phyloP scores from a whole-genome alignment of 2,888 invertebrate genomes.

The Watsonalla binaria region DNA sequence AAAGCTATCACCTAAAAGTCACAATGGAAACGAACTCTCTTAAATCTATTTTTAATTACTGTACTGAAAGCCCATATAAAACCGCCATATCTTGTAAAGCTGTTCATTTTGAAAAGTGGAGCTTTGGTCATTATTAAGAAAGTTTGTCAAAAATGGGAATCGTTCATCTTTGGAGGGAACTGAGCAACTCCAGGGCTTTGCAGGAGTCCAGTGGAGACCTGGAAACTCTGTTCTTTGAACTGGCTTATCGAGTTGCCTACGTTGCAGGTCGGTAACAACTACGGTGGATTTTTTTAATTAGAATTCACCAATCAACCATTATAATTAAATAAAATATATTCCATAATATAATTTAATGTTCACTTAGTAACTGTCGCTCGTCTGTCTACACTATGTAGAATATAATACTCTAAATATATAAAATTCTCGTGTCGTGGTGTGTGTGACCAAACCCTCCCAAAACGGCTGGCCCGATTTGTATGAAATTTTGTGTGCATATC shows the following conservation, averaged over 20 bases:
- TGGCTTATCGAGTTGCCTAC: conserved; percentile 52
- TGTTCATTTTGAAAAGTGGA: conserved; percentile 7
- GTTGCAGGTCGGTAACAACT: conserved; percentile 37
- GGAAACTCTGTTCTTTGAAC: conserved; percentile 54
- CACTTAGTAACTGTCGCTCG: too few species aligned
- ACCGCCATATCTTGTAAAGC: background rate
- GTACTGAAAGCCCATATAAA: background rate
- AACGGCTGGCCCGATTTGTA: too few species aligned
- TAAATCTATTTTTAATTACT: background rate
- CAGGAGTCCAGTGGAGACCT: conserved; percentile 39
- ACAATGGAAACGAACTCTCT: background rate
- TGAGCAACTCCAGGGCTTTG: conserved; percentile 48
- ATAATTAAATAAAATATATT: too few species aligned
- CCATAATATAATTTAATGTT: too few species aligned
- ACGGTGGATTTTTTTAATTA: too few species aligned
- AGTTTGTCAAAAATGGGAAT: conserved; percentile 28
- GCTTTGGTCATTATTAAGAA: conserved; percentile 13
- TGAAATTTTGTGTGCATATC: too few species aligned
- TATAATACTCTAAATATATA: too few species aligned
- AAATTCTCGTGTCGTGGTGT: too few species aligned
- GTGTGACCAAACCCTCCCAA: too few species aligned
- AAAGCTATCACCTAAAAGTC: background rate
- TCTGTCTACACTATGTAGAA: too few species aligned
- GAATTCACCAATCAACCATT: too few species aligned
- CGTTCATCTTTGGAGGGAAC: conserved; percentile 38